phyloP scores from a whole-genome alignment of 2,888 invertebrate genomes.

The Hirtodrosophila duncani region DNA sequence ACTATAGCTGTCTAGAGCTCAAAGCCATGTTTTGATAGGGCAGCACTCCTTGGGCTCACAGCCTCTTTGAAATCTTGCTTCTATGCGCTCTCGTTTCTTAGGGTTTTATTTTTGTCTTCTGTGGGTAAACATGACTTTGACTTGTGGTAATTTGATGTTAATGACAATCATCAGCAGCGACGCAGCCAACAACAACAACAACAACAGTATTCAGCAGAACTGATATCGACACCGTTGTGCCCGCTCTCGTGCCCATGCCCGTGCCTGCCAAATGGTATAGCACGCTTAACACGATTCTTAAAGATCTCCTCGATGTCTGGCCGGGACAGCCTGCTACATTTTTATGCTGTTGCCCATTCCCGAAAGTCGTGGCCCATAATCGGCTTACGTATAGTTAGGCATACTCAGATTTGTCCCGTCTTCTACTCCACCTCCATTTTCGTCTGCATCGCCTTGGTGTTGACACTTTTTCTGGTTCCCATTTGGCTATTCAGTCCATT shows the following conservation, averaged over 20 bases:
- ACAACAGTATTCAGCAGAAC: slow-evolving; percentile 4
- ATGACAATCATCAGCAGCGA: slow-evolving; percentile 69
- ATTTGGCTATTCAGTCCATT: slow-evolving; percentile 28
- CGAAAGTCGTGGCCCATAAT: slow-evolving; percentile 47
- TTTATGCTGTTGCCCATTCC: slow-evolving; percentile 43
- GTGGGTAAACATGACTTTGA: slow-evolving; percentile 65
- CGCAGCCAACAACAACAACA: slow-evolving; percentile 30
- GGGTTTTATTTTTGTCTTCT: slow-evolving; percentile 32
- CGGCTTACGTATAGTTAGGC: slow-evolving; percentile 48
- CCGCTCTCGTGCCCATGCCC: not conserved
- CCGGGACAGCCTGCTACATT: slow-evolving; percentile 29
- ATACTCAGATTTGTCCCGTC: not conserved
- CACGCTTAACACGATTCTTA: slow-evolving; percentile 65
- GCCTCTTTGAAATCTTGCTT: no score
- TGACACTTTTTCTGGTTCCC: slow-evolving; percentile 40
- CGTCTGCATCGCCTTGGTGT: not conserved
- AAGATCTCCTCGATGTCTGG: slow-evolving; percentile 36
- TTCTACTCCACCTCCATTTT: slow-evolving; percentile 1
- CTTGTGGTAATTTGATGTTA: slow-evolving; percentile 76
- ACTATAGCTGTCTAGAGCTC: no score
- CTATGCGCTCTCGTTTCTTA: slow-evolving; percentile 1
- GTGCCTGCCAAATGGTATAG: not conserved
- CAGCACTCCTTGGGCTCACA: not conserved
- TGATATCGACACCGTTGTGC: slow-evolving; percentile 51
- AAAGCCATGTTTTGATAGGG: slow-evolving; percentile 9